Conservation (phyloP, 2,113 vertebrate genomes). For the Australoheros scitulus region DNA sequence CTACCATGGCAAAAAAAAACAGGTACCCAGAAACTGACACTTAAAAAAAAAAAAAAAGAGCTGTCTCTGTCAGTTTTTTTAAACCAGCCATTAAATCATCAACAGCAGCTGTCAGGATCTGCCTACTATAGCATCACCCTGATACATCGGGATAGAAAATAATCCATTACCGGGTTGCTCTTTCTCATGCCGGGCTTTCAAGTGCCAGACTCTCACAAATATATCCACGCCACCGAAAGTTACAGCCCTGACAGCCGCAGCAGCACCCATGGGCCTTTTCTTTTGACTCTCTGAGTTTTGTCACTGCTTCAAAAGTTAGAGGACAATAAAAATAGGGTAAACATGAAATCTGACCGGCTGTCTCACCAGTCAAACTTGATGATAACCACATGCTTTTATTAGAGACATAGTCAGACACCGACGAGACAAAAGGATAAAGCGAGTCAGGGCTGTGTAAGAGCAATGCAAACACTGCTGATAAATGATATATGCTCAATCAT, state of each 20-base stretch:
- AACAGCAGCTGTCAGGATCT: conserved; percentile 42
- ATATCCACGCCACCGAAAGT: conserved; percentile 3
- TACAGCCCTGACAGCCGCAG: conserved; percentile 7
- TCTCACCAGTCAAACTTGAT: background rate
- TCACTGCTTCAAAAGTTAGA: background rate
- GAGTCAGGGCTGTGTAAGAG: background rate
- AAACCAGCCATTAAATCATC: conserved; percentile 42
- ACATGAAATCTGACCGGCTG: conserved; percentile 2
- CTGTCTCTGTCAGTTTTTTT: conserved; percentile 20
- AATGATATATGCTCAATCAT: too few relatives aligned
- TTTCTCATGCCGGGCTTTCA: conserved; percentile 20
- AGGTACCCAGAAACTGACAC: background rate
- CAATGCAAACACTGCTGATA: background rate
- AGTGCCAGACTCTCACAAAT: conserved; percentile 30
- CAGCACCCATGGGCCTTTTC: background rate
- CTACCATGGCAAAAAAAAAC: background rate
- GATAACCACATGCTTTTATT: background rate
- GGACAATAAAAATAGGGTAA: conserved; percentile 4
- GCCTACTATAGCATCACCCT: conserved; percentile 21
- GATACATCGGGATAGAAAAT: conserved; percentile 19
- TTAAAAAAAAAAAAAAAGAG: conserved; percentile 33
- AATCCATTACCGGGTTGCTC: conserved; percentile 40
- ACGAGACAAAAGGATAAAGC: background rate
- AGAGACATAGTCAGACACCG: background rate
- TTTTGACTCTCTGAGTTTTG: conserved; percentile 1